These are phyloP conservation scores for Motacilla alba DNA, from an alignment of 2,113 vertebrate genomes.

Conservation along the genomic window DNA sequence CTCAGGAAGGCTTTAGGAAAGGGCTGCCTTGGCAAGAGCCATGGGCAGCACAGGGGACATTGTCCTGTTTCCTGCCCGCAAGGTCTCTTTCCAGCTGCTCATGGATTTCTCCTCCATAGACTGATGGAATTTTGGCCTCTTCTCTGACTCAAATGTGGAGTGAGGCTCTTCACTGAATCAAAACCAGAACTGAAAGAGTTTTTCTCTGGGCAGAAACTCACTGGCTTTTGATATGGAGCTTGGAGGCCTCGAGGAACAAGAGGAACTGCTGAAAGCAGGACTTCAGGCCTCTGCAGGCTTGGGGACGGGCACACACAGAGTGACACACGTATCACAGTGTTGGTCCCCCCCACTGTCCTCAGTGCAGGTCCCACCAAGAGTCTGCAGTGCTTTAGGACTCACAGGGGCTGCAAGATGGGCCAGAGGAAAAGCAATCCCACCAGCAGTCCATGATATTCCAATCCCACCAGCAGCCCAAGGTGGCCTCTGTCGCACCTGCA, in stretches of 20 bases:
- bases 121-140: neutral
- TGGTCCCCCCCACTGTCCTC: neutral
- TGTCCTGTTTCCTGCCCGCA: neutral
- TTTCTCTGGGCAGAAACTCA: neutral
- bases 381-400: neutral
- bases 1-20: neutral
- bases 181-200: neutral
- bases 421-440: neutral
- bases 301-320: neutral
- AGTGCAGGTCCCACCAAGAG: neutral
- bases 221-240: neutral
- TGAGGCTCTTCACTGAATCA: neutral
- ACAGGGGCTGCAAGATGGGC: accelerated
- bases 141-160: accelerated
- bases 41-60: neutral
- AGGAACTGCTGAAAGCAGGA: neutral
- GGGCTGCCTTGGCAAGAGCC: neutral
- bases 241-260: neutral
- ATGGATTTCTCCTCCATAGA: neutral
- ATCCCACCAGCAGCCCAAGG: neutral
- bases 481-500: neutral
- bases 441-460: neutral
- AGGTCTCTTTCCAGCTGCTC: neutral
- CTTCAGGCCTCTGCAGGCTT: neutral
- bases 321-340: neutral